Evolutionary conservation across 1,140 invertebrate genomes (phyloP).

Genomic region (Parapsyche elsis): DNA sequence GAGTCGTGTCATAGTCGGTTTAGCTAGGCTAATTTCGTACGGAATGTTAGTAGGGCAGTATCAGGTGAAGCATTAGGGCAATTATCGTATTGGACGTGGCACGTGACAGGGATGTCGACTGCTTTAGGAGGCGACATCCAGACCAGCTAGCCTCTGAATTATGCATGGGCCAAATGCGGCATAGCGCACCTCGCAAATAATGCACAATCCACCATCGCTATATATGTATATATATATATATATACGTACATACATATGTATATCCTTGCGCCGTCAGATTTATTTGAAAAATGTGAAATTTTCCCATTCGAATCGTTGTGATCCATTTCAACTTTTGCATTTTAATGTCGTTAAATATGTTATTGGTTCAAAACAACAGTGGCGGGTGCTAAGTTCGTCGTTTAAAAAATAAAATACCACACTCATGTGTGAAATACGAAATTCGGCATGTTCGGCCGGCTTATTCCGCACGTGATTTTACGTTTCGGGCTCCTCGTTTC

Average conservation of each 20-base stretch:
- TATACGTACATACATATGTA: background rate
- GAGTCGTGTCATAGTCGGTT: background rate
- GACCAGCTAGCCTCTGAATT: background rate
- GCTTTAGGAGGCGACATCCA: background rate
- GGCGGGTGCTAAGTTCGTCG: too few species aligned
- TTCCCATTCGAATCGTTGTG: too few species aligned
- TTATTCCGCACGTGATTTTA: too few species aligned
- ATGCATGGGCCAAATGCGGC: slow-evolving; percentile 2
- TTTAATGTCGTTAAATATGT: too few species aligned
- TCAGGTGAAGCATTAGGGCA: slow-evolving; percentile 24
- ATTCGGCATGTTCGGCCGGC: too few species aligned
- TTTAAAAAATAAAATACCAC: too few species aligned
- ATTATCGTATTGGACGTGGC: slow-evolving; percentile 10
- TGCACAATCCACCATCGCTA: background rate
- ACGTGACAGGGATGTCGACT: slow-evolving; percentile 6
- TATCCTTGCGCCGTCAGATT: background rate
- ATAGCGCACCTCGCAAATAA: slow-evolving; percentile 12
- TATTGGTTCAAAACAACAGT: too few species aligned
- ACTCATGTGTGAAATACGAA: too few species aligned
- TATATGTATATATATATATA: background rate
- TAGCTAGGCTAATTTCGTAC: background rate
- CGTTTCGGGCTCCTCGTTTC: background rate
- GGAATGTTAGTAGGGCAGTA: background rate
- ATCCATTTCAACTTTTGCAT: too few species aligned
- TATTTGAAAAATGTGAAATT: too few species aligned